phyloP scores from a whole-genome alignment of 1,140 invertebrate species.

The Adelges cooleyi region DNA sequence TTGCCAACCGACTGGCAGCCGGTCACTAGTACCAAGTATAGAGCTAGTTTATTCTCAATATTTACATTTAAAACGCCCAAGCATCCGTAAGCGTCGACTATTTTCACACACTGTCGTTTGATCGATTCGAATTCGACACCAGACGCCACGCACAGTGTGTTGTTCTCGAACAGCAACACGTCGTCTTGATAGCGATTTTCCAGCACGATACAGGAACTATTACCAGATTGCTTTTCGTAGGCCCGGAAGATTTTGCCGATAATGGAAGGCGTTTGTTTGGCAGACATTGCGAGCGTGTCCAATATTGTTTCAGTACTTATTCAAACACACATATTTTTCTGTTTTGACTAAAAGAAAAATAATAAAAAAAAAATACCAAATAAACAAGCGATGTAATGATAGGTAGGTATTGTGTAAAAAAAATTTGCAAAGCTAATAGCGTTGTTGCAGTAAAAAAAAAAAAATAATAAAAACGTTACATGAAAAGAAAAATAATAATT shows the following conservation, averaged over 20 bases:
- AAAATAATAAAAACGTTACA: background rate
- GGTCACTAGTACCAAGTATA: conserved; percentile 85
- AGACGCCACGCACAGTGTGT: conserved; percentile 70
- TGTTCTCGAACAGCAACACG: conserved; percentile 79
- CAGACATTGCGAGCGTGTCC: background rate
- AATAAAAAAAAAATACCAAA: background rate
- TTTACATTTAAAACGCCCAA: conserved; percentile 79
- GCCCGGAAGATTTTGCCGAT: conserved; percentile 87
- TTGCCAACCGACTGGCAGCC: conserved; percentile 91
- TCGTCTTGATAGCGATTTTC: conserved; percentile 77
- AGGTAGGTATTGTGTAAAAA: no score
- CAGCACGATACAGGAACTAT: conserved; percentile 74
- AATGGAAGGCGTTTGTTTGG: conserved; percentile 36
- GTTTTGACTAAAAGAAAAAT: conserved; percentile 7
- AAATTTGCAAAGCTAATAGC: no score
- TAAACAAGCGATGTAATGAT: background rate
- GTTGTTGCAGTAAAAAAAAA: background rate
- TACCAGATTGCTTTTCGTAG: conserved; percentile 55
- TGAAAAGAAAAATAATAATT: background rate
- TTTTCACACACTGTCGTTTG: conserved; percentile 74
- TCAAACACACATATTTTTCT: conserved; percentile 9
- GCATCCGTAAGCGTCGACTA: conserved; percentile 85
- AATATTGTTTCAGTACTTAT: background rate
- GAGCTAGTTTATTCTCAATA: conserved; percentile 64
- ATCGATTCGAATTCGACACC: conserved; percentile 75